These are phyloP conservation scores for Zosterops japonicus DNA, from an alignment of 2,113 vertebrate species.

Conservation along the genomic window DNA sequence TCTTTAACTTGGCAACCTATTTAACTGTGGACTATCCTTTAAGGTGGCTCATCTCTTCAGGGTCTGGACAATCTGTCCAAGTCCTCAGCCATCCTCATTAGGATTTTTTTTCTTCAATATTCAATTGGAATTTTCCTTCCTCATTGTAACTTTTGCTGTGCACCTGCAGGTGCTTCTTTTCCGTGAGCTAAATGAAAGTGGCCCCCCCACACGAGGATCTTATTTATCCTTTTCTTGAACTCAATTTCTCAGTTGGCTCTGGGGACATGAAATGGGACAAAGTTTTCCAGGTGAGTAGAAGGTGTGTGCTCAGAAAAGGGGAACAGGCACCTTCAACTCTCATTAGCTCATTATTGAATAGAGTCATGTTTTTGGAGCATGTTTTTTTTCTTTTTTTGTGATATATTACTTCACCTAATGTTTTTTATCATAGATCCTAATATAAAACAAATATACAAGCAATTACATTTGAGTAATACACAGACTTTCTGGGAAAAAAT, in stretches of 20 bases:
- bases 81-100: not conserved
- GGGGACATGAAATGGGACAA: not conserved
- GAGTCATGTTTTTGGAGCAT: not conserved
- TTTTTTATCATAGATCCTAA: not conserved
- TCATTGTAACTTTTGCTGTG: not conserved
- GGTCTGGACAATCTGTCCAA: not conserved
- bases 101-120: not conserved
- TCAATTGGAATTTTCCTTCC: not conserved
- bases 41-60: not conserved
- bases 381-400: fast-evolving
- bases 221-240: not conserved
- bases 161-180: not conserved
- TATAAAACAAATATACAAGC: not conserved
- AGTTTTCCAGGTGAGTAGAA: not conserved
- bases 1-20: not conserved
- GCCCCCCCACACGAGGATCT: not conserved
- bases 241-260: not conserved
- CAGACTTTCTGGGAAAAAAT: not conserved
- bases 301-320: not conserved
- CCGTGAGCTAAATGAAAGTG: not conserved
- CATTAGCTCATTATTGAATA: not conserved
- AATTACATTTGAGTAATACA: not conserved
- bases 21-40: not conserved
- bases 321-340: not conserved
- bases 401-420: not conserved